Percentiles rank a stretch among this genome's conserved stretches.
These are phyloP conservation scores for Nyleta sp. DNA, from an alignment of 2,888 invertebrate genomes.

Conservation along the genomic window DNA sequence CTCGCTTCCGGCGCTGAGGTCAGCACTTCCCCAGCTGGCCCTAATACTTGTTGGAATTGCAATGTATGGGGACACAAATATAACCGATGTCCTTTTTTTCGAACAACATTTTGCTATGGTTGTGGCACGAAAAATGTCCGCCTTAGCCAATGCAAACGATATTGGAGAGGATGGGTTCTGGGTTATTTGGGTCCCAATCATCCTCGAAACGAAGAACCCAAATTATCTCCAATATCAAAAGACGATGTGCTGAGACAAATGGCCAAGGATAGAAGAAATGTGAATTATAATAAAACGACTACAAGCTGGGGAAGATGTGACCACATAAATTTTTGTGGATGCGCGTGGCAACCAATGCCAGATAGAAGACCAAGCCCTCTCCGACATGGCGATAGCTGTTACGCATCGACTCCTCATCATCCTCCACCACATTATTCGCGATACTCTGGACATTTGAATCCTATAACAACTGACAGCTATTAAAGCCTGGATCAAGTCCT, in stretches of 20 bases:
- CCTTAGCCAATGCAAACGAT: too few relatives aligned
- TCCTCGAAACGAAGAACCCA: too few relatives aligned
- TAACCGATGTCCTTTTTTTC: background rate
- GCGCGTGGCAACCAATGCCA: background rate
- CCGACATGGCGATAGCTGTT: background rate
- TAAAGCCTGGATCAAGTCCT: too few relatives aligned
- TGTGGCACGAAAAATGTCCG: background rate
- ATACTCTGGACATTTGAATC: too few relatives aligned
- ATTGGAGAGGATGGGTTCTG: too few relatives aligned
- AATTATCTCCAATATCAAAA: too few relatives aligned
- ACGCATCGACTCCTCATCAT: background rate
- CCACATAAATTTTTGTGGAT: background rate
- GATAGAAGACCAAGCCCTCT: background rate
- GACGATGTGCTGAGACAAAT: too few relatives aligned
- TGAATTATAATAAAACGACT: too few relatives aligned
- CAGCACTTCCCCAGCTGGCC: background rate
- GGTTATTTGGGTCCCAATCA: too few relatives aligned
- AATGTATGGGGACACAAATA: background rate
- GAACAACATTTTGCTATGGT: background rate
- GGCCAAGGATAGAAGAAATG: too few relatives aligned
- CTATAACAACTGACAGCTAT: too few relatives aligned
- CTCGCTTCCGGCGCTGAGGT: background rate
- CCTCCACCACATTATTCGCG: background rate
- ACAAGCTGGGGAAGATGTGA: background rate
- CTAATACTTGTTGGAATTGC: background rate